phyloP scores from a whole-genome alignment of 2,797 vertebrate species.

The Sardinella longiceps region DNA sequence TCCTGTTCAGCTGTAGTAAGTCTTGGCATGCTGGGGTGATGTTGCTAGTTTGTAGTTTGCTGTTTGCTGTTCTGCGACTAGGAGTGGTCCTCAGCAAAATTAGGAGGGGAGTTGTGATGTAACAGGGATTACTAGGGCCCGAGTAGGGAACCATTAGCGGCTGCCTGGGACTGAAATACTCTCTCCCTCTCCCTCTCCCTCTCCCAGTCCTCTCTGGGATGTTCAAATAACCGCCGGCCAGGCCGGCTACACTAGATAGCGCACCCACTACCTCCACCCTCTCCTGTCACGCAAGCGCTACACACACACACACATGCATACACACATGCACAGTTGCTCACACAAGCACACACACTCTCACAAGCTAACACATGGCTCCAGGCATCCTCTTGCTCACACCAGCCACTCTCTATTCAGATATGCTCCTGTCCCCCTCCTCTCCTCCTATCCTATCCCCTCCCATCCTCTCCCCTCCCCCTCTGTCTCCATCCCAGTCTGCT shows the following conservation, averaged over 20 bases:
- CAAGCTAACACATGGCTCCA: not conserved
- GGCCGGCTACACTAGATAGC: not conserved
- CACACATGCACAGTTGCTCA: constrained; percentile 1
- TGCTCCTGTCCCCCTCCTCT: not conserved
- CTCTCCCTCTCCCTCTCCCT: not conserved
- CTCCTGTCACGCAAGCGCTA: not conserved
- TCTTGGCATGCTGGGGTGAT: not conserved
- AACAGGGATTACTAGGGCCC: not conserved
- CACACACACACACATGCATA: not conserved
- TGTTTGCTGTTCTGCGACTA: not conserved
- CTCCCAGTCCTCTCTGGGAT: constrained; percentile 1
- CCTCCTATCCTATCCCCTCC: not conserved
- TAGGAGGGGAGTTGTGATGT: not conserved
- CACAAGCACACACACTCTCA: not conserved
- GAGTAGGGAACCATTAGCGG: not conserved
- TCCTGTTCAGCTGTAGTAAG: not conserved
- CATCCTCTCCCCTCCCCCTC: not conserved
- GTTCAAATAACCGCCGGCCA: not conserved
- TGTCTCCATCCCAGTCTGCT: not conserved
- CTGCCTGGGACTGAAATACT: constrained; percentile 10
- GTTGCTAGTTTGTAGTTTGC: not conserved
- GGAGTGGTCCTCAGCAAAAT: not conserved
- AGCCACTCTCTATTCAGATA: constrained; percentile 8
- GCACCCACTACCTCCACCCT: not conserved
- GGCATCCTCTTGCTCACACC: not conserved